These are phyloP conservation scores for Coremacera marginata DNA, from an alignment of 2,888 invertebrate species.

Conservation along the genomic window DNA sequence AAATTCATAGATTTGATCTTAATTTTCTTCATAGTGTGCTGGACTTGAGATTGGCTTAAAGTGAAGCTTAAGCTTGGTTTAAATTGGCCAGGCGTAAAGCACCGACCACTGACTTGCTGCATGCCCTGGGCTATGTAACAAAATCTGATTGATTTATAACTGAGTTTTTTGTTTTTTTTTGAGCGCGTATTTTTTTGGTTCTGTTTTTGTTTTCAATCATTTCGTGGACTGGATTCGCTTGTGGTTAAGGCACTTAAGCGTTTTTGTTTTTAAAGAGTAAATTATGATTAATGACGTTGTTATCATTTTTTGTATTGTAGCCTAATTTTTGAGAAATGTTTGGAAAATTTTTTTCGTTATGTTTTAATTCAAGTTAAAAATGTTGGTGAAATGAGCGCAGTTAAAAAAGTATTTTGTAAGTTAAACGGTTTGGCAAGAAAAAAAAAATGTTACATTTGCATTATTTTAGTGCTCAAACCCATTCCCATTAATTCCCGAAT, in stretches of 20 bases:
- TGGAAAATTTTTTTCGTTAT: not conserved
- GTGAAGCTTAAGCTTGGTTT: not conserved
- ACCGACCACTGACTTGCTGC: not conserved
- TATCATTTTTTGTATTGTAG: constrained; percentile 64
- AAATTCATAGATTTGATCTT: constrained; percentile 6
- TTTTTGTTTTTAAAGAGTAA: constrained; percentile 47
- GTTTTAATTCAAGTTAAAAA: too few relatives aligned
- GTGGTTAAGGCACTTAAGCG: not conserved
- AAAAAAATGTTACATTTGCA: too few relatives aligned
- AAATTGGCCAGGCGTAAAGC: constrained; percentile 9
- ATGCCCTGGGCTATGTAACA: constrained; percentile 51
- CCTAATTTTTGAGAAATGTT: constrained; percentile 47
- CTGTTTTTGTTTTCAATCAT: not conserved
- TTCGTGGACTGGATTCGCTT: not conserved
- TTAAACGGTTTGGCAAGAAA: too few relatives aligned
- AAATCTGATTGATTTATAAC: constrained; percentile 64
- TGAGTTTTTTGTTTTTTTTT: constrained; percentile 35
- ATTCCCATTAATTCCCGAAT: too few relatives aligned
- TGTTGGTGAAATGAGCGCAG: too few relatives aligned
- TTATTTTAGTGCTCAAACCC: too few relatives aligned
- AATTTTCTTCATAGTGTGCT: not conserved
- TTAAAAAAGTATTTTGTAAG: too few relatives aligned
- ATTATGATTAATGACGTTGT: constrained; percentile 65
- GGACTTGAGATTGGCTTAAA: not conserved
- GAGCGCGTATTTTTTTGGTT: not conserved